phyloP scores from a whole-genome alignment of 1,140 invertebrate genomes.

The Marisa cornuarietis region DNA sequence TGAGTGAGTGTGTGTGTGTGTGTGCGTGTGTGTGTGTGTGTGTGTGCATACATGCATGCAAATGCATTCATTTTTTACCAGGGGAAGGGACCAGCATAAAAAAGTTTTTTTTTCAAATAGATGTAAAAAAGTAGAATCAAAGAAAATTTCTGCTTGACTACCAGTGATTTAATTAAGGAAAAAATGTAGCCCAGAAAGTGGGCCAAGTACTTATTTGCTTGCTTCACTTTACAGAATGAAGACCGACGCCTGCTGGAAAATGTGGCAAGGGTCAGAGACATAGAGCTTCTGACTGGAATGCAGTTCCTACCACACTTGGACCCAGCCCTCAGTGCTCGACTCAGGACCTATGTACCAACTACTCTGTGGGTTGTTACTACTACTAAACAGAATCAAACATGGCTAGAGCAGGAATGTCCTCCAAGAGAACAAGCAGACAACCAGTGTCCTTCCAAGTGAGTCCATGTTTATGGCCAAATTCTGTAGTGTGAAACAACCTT shows the following conservation, averaged over 20 bases:
- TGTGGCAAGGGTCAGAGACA: conserved; percentile 52
- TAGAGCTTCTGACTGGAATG: conserved; percentile 57
- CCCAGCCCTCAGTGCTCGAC: conserved; percentile 26
- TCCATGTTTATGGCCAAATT: neutral
- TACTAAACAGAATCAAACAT: neutral
- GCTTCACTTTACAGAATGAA: conserved; percentile 31
- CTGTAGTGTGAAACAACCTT: no score
- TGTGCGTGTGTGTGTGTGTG: no score
- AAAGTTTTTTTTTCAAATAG: neutral
- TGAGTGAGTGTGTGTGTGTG: no score
- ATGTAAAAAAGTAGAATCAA: neutral
- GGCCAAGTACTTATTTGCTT: neutral
- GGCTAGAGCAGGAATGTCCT: conserved; percentile 10
- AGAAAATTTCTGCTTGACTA: neutral
- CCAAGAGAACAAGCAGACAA: neutral
- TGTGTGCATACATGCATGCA: no score
- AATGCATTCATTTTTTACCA: no score
- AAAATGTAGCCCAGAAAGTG: neutral
- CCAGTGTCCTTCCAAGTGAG: conserved; percentile 15
- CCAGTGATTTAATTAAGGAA: neutral
- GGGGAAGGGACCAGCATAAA: no score
- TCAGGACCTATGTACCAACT: conserved; percentile 41
- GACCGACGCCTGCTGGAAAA: conserved; percentile 45
- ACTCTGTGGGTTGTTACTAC: conserved; percentile 34
- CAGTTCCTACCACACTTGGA: conserved; percentile 40